Conservation (phyloP, 2,888 invertebrate genomes). For the Caenorhabditis sp. region DNA sequence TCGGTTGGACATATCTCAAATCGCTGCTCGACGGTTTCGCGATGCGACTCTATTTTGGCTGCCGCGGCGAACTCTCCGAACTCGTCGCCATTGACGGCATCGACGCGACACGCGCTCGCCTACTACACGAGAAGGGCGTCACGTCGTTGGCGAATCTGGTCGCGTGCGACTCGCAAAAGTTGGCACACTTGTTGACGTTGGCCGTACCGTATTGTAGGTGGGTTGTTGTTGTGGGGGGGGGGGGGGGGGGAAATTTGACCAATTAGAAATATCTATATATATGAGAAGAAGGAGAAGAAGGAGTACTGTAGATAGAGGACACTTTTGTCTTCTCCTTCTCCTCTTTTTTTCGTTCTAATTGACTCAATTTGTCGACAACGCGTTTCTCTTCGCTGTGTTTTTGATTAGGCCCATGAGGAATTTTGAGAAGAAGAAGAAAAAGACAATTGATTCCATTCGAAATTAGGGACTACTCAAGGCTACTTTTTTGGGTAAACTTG, state of each 20-base stretch:
- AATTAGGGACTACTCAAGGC: neutral
- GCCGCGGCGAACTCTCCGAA: slow-evolving; percentile 89
- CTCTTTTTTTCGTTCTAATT: slow-evolving; percentile 12
- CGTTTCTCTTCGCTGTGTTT: slow-evolving; percentile 13
- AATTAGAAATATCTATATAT: too few species aligned
- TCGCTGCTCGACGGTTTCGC: slow-evolving; percentile 90
- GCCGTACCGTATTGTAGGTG: slow-evolving; percentile 55
- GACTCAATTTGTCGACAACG: slow-evolving; percentile 30
- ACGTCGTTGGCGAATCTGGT: slow-evolving; percentile 43
- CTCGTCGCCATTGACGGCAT: slow-evolving; percentile 79
- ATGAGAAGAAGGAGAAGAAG: neutral
- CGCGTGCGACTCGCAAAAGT: slow-evolving; percentile 28
- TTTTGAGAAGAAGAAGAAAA: slow-evolving; percentile 7
- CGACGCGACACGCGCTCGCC: slow-evolving; percentile 60
- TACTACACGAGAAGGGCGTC: slow-evolving; percentile 53
- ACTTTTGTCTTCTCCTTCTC: neutral
- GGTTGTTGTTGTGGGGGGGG: neutral
- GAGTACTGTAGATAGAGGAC: slow-evolving; percentile 20
- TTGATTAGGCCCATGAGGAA: slow-evolving; percentile 31
- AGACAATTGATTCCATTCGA: neutral
- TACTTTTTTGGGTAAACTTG: slow-evolving; percentile 12
- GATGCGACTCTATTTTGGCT: slow-evolving; percentile 84
- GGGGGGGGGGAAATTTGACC: neutral
- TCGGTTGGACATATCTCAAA: slow-evolving; percentile 91
- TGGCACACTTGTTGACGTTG: slow-evolving; percentile 39